Evolutionary conservation across 1,140 invertebrate species (phyloP).

Genomic region (Eulimnadia texana): DNA sequence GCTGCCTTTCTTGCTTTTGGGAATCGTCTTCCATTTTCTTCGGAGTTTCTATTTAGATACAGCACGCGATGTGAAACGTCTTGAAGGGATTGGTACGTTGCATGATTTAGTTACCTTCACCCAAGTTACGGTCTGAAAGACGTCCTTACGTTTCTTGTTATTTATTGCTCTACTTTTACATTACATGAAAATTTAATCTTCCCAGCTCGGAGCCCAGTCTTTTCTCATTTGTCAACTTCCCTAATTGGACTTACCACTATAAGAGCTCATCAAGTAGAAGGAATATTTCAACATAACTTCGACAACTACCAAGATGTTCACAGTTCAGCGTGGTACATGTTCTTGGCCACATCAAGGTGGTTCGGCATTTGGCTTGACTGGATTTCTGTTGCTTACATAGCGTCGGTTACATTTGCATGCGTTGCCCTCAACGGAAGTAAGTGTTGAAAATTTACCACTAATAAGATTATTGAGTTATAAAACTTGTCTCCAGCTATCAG

Average conservation of each 20-base stretch:
- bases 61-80: conserved; percentile 40
- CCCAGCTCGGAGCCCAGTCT: too few relatives aligned
- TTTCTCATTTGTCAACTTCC: conserved; percentile 73
- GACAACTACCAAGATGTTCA: conserved; percentile 58
- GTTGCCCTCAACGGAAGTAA: conserved; percentile 28
- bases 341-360: conserved; percentile 47
- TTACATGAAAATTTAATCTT: too few relatives aligned
- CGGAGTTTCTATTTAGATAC: conserved; percentile 43
- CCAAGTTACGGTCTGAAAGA: too few relatives aligned
- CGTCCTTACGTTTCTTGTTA: too few relatives aligned
- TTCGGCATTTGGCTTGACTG: conserved; percentile 54
- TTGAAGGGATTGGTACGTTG: conserved; percentile 36
- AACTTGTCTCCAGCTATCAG: conserved; percentile 20
- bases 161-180: too few relatives aligned
- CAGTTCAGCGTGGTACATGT: conserved; percentile 50
- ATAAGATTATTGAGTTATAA: neutral
- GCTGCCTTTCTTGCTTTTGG: conserved; percentile 37
- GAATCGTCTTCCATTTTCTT: conserved; percentile 35
- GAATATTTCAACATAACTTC: conserved; percentile 61
- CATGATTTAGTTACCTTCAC: too few relatives aligned
- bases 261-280: conserved; percentile 57
- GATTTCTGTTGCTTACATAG: conserved; percentile 51
- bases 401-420: conserved; percentile 44
- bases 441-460: conserved; percentile 2
- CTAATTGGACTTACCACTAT: conserved; percentile 80